Evolutionary conservation across 2,113 vertebrate genomes (phyloP).

Genomic region (Myxocyprinus asiaticus): DNA sequence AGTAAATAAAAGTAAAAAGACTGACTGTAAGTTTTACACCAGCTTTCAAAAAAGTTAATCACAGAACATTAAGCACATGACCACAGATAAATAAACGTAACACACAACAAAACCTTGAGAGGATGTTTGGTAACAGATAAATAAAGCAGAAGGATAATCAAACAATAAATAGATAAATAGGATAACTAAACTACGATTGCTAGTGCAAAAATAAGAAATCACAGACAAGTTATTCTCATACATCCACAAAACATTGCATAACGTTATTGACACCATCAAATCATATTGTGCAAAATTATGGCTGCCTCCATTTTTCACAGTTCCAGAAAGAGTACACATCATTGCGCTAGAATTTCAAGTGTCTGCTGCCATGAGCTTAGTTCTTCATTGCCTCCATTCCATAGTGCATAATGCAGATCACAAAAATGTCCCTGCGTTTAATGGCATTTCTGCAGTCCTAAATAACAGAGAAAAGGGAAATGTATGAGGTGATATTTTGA

Average conservation of each 20-base stretch:
- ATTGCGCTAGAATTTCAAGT: constrained; percentile 60
- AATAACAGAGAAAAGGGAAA: constrained; percentile 49
- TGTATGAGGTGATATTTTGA: neutral
- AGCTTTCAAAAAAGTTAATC: constrained; percentile 61
- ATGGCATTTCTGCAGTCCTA: constrained; percentile 45
- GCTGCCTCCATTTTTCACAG: constrained; percentile 69
- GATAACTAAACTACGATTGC: constrained; percentile 73
- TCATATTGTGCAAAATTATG: constrained; percentile 80
- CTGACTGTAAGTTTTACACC: constrained; percentile 48
- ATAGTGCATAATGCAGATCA: constrained; percentile 73
- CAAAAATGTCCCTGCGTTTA: constrained; percentile 65
- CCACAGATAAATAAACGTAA: constrained; percentile 40
- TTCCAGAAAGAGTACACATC: constrained; percentile 54
- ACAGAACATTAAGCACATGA: constrained; percentile 53
- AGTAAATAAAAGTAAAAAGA: constrained; percentile 48
- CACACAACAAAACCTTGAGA: too few relatives aligned
- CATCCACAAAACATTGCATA: constrained; percentile 76
- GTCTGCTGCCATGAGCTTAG: constrained; percentile 48
- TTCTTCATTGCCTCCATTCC: constrained; percentile 58
- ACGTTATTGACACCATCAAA: constrained; percentile 72
- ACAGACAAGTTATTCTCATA: constrained; percentile 54
- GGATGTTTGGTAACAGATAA: constrained; percentile 58
- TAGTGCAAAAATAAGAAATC: constrained; percentile 68
- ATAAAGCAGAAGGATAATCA: constrained; percentile 55
- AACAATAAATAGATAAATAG: constrained; percentile 69